Evolutionary conservation across 2,797 vertebrate genomes (phyloP).

Genomic region (Picus viridis): DNA sequence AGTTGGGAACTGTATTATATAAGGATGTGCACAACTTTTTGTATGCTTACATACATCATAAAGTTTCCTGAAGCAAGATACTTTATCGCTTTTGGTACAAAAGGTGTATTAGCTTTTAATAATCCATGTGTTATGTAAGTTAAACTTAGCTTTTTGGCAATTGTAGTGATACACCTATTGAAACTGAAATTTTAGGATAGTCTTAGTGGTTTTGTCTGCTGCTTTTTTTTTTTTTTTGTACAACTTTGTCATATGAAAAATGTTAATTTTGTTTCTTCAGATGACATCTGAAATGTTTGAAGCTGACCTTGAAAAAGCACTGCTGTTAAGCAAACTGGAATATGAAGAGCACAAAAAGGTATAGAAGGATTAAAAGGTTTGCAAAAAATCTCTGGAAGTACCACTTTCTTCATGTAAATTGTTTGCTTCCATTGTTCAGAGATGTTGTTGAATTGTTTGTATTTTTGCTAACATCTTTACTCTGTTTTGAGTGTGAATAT

Average conservation of each 20-base stretch:
- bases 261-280: constrained; percentile 71
- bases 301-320: constrained; percentile 93
- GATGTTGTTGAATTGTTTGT: background rate
- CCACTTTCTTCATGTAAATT: background rate
- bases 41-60: background rate
- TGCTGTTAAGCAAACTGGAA: constrained; percentile 93
- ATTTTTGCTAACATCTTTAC: background rate
- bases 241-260: background rate
- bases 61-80: background rate
- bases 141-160: background rate
- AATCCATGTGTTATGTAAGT: background rate
- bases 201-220: background rate
- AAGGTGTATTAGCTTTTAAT: background rate
- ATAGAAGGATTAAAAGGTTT: constrained; percentile 20
- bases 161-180: background rate
- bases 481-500: background rate
- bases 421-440: background rate
- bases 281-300: constrained; percentile 93
- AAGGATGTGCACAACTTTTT: background rate
- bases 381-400: background rate
- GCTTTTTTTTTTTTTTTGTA: background rate
- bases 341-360: constrained; percentile 92
- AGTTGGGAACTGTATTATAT: background rate
- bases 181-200: background rate
- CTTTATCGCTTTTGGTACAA: background rate